Evolutionary conservation across 2,797 vertebrate species (phyloP).

Genomic region (Sebastes ruberrimus): DNA sequence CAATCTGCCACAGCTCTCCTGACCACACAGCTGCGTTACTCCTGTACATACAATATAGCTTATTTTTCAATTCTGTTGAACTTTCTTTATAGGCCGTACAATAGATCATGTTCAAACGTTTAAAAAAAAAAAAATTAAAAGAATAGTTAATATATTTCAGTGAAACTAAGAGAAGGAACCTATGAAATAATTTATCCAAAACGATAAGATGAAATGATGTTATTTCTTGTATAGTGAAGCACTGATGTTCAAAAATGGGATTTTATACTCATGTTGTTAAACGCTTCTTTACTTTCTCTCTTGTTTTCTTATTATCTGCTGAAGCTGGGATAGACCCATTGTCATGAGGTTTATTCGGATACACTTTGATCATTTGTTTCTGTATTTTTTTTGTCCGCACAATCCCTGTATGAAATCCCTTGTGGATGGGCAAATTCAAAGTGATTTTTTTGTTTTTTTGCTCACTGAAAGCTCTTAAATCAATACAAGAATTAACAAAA

Average conservation of each 20-base stretch:
- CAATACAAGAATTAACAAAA: slow-evolving; percentile 69
- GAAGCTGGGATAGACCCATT: slow-evolving; percentile 77
- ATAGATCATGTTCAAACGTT: slow-evolving; percentile 75
- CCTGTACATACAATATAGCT: slow-evolving; percentile 86
- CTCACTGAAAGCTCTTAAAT: slow-evolving; percentile 64
- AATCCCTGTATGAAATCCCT: slow-evolving; percentile 67
- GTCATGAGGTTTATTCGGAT: slow-evolving; percentile 70
- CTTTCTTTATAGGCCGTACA: slow-evolving; percentile 79
- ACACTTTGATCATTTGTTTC: slow-evolving; percentile 62
- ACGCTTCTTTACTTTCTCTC: slow-evolving; percentile 60
- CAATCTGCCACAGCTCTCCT: slow-evolving; percentile 66
- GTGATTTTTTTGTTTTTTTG: slow-evolving; percentile 23
- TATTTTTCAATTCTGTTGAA: slow-evolving; percentile 86
- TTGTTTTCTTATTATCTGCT: slow-evolving; percentile 63
- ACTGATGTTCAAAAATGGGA: slow-evolving; percentile 75
- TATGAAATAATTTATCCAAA: slow-evolving; percentile 84
- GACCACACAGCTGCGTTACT: slow-evolving; percentile 73
- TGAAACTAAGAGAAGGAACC: slow-evolving; percentile 79
- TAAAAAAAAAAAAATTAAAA: slow-evolving; percentile 62
- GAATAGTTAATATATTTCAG: slow-evolving; percentile 84
- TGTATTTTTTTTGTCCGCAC: slow-evolving; percentile 42
- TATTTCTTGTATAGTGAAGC: slow-evolving; percentile 83
- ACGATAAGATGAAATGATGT: slow-evolving; percentile 76
- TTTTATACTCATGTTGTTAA: slow-evolving; percentile 79
- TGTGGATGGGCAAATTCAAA: slow-evolving; percentile 58